Evolutionary conservation across 2,113 vertebrate species (phyloP), one percentile per base, ranked within the genome.

Genomic region (Apeltes quadracus): DNA sequence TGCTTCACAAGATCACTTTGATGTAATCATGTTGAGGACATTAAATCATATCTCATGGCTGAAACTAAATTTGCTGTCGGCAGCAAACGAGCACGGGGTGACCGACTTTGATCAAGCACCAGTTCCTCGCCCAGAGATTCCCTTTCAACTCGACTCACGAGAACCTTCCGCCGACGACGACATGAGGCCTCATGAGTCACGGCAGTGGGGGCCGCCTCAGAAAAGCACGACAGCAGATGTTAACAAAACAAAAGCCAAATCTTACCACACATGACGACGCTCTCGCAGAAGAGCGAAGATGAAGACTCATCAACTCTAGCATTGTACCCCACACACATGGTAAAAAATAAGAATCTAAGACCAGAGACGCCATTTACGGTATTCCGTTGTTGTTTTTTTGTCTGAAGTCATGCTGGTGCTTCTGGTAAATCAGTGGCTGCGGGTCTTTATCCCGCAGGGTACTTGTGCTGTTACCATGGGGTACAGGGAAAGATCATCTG

Each of bases 211-310:
- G 62, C 63, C 59, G 75, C 56, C 72, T 61, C 75, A 51, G 50
- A 80, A 13, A 6, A 73, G 39, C 65, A 78, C 1, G 18, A 69
- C 32, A 83, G 69, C 63, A 81, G 72, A 85, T 75, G 76, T 72
- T 79, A 79, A 69, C 62, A 83, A 76, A 85, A 54, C 55, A 89
- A 78, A 89, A 78, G 58, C 50, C 64, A 61, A 82, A 62, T 79
- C 55, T 32, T 69, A 70, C 51, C 18, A 18, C 63, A 64, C n/a
- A 59, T 67, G 63, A 68, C 5, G 67, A 44, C 16, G 13, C 41
- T 58, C 51, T 71, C 34, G 59, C 57, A 69, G n/a, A n/a, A n/a
- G n/a, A n/a, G n/a, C n/a, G n/a, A n/a, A n/a, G n/a, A n/a, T n/a
- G n/a, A n/a, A 76, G 61, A 78, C 36, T 72, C 51, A 23, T 68